A percentile compares a stretch with the other conserved stretches of the same genome.
These are phyloP conservation scores for Ichneumoninae sp. DNA, from an alignment of 2,888 invertebrate species.

Conservation along the genomic window DNA sequence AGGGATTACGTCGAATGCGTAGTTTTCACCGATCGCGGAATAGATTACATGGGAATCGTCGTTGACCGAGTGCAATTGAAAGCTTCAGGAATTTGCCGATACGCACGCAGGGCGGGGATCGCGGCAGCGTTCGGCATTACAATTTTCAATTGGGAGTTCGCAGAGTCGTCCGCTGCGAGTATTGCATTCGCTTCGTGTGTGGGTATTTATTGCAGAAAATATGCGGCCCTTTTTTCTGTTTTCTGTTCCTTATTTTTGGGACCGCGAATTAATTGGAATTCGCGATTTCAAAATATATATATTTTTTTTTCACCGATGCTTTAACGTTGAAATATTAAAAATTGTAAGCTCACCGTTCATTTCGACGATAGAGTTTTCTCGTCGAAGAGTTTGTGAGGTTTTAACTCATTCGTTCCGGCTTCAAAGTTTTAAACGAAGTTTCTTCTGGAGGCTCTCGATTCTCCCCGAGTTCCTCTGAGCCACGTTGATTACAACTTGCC, in stretches of 20 bases:
- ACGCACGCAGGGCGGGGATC: not conserved
- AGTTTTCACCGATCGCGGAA: not conserved
- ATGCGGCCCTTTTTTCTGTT: not conserved
- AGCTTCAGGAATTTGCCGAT: constrained; percentile 25
- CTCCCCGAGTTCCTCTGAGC: constrained; percentile 1
- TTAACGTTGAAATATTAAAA: constrained; percentile 27
- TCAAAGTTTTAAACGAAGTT: constrained; percentile 11
- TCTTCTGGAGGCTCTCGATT: not conserved
- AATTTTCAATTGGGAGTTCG: constrained; percentile 12
- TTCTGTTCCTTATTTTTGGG: too few relatives aligned
- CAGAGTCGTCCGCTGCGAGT: not conserved
- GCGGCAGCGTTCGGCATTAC: not conserved
- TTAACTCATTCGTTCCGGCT: not conserved
- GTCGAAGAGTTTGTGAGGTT: not conserved
- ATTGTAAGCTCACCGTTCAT: not conserved
- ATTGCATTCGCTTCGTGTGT: not conserved
- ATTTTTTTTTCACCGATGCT: not conserved
- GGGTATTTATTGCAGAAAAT: not conserved
- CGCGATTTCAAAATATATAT: not conserved
- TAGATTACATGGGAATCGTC: not conserved
- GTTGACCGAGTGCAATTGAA: not conserved
- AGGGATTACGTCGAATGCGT: not conserved
- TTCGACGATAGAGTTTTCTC: constrained; percentile 14
- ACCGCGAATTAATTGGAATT: not conserved
- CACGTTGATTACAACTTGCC: constrained; percentile 16